phyloP scores from a whole-genome alignment of 2,888 invertebrate species.

The Lithosia quadra region DNA sequence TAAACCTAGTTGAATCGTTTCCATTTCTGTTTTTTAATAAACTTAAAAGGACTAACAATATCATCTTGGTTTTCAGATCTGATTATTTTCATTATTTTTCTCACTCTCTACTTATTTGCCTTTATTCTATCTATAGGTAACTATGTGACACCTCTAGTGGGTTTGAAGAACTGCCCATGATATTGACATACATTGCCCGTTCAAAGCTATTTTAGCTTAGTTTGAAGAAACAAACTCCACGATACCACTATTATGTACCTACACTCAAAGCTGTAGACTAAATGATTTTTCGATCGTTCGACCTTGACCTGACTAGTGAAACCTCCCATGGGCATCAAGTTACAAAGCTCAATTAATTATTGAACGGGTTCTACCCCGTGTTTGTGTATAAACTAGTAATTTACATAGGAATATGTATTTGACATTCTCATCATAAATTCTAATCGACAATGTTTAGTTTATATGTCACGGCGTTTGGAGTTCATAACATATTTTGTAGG shows the following conservation, averaged over 20 bases:
- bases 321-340: slow-evolving; percentile 36
- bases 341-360: slow-evolving; percentile 48
- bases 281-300: slow-evolving; percentile 45
- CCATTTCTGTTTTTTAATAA: too few relatives aligned
- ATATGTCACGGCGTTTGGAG: slow-evolving; percentile 5
- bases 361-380: slow-evolving; percentile 35
- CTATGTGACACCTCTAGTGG: too few relatives aligned
- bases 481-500: neutral
- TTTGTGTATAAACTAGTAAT: slow-evolving; percentile 46
- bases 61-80: too few relatives aligned
- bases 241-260: neutral
- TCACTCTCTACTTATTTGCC: too few relatives aligned
- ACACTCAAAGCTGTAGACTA: slow-evolving; percentile 11
- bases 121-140: too few relatives aligned
- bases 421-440: slow-evolving; percentile 40
- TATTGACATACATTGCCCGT: too few relatives aligned
- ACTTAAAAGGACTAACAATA: neutral
- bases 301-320: slow-evolving; percentile 40
- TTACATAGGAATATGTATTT: slow-evolving; percentile 46
- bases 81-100: too few relatives aligned
- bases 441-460: slow-evolving; percentile 29
- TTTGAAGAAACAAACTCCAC: neutral
- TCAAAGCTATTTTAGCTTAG: too few relatives aligned
- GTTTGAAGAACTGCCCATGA: too few relatives aligned
- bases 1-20: too few relatives aligned